Evolutionary conservation across 2,797 vertebrate species (phyloP), one percentile per base, ranked within the genome.

Genomic region (Sphenodon punctatus): DNA sequence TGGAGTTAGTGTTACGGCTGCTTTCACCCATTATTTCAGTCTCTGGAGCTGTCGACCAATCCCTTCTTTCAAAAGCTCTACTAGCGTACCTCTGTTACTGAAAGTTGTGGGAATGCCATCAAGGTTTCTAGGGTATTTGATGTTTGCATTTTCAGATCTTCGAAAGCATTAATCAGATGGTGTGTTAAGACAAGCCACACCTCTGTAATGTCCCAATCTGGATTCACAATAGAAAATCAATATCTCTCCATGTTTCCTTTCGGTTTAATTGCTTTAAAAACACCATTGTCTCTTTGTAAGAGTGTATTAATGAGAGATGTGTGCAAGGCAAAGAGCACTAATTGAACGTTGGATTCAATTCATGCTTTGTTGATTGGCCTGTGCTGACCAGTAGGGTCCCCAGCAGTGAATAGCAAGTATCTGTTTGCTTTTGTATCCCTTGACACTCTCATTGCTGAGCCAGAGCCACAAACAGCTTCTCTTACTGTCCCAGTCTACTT

Each of bases 301-400:
- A 23, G 12, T 38, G 23, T 32, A 11, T 5, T 43, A 30, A 7
- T 72, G 38, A 67, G 38, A 20, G 34, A 19, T 42, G 27, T 56
- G 14, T 16, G 30, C 2, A 25, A 43, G 23, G 22, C 53, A 74
- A 55, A 16, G 5, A 14, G 7, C 36, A n/a, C 36, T 71, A 16
- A 23, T 42, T 61, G 12, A 48, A 51, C 46, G 73, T 60, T 34
- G n/a, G n/a, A n/a, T n/a, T n/a, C n/a, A n/a, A n/a, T n/a, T n/a
- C 27, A 34, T 32, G 75, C 68, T 39, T 79, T 80, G 30, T 38
- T 85, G 74, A 45, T 64, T 80, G 85, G 78, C 45, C 51, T 55
- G 69, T 23, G 15, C 69, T 14, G 1, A 46, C 58, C 14, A 48
- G 67, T 75, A 61, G 80, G 58, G 67, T 77, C 27, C 1, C 69